Percentiles rank a stretch among this genome's conserved stretches.
Evolutionary conservation across 2,113 vertebrate species (phyloP).

Genomic region (Corynorhinus townsendii): DNA sequence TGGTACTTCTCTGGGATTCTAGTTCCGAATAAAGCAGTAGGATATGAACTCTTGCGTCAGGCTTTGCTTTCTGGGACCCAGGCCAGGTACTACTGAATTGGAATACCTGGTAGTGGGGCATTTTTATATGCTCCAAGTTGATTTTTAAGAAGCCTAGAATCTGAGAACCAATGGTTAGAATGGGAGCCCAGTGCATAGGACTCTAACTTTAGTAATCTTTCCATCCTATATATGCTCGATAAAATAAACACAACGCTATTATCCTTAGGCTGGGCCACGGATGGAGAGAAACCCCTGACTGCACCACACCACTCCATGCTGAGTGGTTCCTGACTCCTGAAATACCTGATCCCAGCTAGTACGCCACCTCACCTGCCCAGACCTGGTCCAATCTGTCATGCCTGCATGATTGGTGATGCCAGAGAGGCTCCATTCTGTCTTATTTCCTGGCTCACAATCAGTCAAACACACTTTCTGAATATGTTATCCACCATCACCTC

Average conservation of each 20-base stretch:
- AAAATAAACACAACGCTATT: background rate
- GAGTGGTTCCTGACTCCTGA: background rate
- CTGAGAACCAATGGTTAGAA: background rate
- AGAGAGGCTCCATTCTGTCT: background rate
- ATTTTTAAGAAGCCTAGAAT: background rate
- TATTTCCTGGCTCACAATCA: constrained; percentile 65
- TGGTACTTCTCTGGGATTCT: background rate
- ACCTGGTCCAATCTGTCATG: background rate
- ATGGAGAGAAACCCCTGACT: background rate
- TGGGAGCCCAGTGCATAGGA: background rate
- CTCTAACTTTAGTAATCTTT: background rate
- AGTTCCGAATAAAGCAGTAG: background rate
- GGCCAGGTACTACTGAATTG: background rate
- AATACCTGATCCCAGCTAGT: background rate
- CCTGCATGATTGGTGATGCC: background rate
- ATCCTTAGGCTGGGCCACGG: background rate
- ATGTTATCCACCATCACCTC: background rate
- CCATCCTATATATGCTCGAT: background rate
- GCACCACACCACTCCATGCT: background rate
- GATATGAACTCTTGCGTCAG: background rate
- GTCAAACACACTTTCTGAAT: constrained; percentile 51
- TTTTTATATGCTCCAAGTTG: background rate
- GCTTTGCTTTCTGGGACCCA: background rate
- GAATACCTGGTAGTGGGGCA: background rate
- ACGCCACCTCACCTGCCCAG: background rate